A percentile compares a stretch with the other conserved stretches of the same genome.
These are phyloP conservation scores for Dromococcyx pavoninus DNA, from an alignment of 2,797 vertebrate species.

Conservation along the genomic window DNA sequence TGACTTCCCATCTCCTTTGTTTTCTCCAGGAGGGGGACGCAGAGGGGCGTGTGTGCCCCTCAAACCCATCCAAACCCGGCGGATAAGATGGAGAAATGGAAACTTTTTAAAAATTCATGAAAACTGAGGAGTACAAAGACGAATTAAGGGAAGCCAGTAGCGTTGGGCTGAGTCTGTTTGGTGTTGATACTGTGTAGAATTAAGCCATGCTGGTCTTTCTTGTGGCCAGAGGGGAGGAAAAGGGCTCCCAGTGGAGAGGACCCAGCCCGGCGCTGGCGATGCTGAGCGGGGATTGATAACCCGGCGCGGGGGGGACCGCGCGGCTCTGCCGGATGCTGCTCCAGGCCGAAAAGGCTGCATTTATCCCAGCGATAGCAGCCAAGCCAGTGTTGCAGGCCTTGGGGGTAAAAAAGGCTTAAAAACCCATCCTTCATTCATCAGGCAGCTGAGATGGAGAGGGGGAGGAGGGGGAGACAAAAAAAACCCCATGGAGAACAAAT, in stretches of 20 bases:
- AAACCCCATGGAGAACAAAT: conserved; percentile 33
- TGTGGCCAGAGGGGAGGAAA: conserved; percentile 71
- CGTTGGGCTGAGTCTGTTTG: conserved; percentile 66
- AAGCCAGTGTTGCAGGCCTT: conserved; percentile 63
- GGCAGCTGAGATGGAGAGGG: conserved; percentile 54
- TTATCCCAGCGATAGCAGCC: conserved; percentile 76
- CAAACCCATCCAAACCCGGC: neutral
- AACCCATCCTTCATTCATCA: conserved; percentile 67
- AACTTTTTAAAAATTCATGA: conserved; percentile 58
- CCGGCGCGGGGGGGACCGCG: neutral
- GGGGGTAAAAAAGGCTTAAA: conserved; percentile 71
- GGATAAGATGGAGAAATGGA: neutral
- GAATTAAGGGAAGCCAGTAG: conserved; percentile 32
- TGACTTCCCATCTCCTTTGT: neutral
- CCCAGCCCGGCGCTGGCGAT: conserved; percentile 22
- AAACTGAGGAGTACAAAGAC: conserved; percentile 1
- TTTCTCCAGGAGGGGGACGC: neutral
- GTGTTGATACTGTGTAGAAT: conserved; percentile 73
- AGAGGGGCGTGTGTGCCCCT: neutral
- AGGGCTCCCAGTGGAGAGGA: conserved; percentile 67
- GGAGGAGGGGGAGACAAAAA: neutral
- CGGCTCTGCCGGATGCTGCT: conserved; percentile 42
- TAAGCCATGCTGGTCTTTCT: conserved; percentile 68
- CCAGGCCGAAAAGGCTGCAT: conserved; percentile 64
- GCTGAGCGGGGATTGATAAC: conserved; percentile 73